These are phyloP conservation scores for Tangara arthus DNA, from an alignment of 2,797 vertebrate genomes.

Conservation along the genomic window DNA sequence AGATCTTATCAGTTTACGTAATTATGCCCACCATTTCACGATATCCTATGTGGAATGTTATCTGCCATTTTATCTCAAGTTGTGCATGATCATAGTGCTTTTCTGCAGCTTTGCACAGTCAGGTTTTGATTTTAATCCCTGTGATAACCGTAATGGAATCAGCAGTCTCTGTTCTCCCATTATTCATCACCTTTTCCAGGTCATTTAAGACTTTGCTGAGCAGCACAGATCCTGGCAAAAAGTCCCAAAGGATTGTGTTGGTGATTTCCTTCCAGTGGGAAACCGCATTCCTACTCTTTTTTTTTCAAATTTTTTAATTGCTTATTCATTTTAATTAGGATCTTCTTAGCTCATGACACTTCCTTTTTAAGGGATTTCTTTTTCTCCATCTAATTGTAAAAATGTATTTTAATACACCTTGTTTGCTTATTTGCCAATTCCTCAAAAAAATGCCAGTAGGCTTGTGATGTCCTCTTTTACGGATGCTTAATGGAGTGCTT, in stretches of 20 bases:
- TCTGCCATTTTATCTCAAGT: neutral
- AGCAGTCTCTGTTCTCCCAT: slow-evolving; percentile 10
- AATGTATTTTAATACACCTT: neutral
- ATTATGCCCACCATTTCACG: neutral
- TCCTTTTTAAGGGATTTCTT: neutral
- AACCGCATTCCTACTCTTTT: neutral
- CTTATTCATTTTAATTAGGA: neutral
- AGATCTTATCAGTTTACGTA: neutral
- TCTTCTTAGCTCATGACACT: neutral
- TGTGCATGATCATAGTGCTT: neutral
- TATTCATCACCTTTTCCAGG: slow-evolving; percentile 43
- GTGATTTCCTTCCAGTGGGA: neutral
- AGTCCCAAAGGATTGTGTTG: neutral
- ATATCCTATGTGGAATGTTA: neutral
- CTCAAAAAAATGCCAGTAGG: neutral
- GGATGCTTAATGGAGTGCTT: neutral
- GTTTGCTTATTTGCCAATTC: neutral
- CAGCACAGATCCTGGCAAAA: neutral
- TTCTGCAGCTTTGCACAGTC: slow-evolving; percentile 18
- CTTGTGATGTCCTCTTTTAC: neutral
- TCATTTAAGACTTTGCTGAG: slow-evolving; percentile 48
- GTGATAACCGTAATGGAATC: slow-evolving; percentile 20
- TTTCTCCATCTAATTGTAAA: neutral
- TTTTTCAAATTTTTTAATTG: neutral
- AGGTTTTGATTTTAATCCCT: slow-evolving; percentile 28